Conservation (phyloP, 2,113 vertebrate species). For the Gnathonemus longibarbis region DNA sequence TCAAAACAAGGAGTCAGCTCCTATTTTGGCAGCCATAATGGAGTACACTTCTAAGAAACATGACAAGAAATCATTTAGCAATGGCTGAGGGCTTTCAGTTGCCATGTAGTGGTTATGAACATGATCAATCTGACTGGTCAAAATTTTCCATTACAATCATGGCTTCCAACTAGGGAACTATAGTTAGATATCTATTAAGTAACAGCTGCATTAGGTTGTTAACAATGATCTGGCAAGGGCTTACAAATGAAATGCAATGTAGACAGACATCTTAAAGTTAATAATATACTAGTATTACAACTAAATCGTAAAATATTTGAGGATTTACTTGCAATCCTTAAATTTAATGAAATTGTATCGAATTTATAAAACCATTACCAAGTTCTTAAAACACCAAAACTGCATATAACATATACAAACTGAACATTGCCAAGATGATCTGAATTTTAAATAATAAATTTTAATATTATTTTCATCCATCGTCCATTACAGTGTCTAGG, state of each 20-base stretch:
- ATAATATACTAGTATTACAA: neutral
- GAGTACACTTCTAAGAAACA: constrained; percentile 33
- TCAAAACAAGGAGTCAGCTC: neutral
- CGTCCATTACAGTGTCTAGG: neutral
- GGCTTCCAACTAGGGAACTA: neutral
- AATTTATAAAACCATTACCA: neutral
- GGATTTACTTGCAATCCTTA: neutral
- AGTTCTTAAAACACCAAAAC: neutral
- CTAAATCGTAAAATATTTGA: neutral
- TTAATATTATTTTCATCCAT: neutral
- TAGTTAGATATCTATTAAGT: neutral
- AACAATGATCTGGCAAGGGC: neutral
- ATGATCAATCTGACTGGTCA: constrained; percentile 20
- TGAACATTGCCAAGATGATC: neutral
- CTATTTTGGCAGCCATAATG: constrained; percentile 18
- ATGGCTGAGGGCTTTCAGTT: constrained; percentile 29
- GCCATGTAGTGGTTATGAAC: neutral
- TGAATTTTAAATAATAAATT: neutral
- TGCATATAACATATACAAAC: neutral
- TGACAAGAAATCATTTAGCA: constrained; percentile 36
- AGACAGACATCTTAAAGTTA: neutral
- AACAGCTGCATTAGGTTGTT: neutral
- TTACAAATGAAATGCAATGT: neutral
- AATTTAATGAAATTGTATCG: neutral
- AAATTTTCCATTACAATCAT: neutral